These are phyloP conservation scores for Vannuccia rotundouncinata DNA, from an alignment of 2,888 invertebrate genomes.

Conservation along the genomic window DNA sequence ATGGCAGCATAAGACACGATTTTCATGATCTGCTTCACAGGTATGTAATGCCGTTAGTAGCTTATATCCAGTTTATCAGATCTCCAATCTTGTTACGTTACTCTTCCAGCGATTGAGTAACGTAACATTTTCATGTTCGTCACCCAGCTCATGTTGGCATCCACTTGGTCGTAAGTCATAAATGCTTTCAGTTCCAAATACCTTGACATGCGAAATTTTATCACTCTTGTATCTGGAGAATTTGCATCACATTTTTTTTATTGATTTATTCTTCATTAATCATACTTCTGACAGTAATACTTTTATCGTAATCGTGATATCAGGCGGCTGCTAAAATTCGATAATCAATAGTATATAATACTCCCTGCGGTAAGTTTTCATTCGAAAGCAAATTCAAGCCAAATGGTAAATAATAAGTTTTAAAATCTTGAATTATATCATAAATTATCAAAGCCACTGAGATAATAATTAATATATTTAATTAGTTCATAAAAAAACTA, in stretches of 20 bases:
- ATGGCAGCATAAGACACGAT: not conserved
- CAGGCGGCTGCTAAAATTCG: not conserved
- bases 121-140: not conserved
- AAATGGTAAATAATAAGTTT: too few relatives aligned
- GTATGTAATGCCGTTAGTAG: not conserved
- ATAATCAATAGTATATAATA: not conserved
- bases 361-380: too few relatives aligned
- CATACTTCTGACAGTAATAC: not conserved
- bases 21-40: not conserved
- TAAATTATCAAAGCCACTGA: too few relatives aligned
- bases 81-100: not conserved
- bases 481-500: too few relatives aligned
- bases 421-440: too few relatives aligned
- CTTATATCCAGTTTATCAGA: not conserved
- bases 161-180: not conserved
- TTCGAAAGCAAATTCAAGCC: too few relatives aligned
- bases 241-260: not conserved
- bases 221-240: not conserved
- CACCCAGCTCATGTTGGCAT: not conserved
- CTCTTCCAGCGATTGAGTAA: not conserved
- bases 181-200: not conserved
- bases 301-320: not conserved
- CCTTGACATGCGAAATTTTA: not conserved
- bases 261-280: not conserved
- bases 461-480: too few relatives aligned